These are phyloP conservation scores for Campoplex capitator DNA, from an alignment of 2,888 invertebrate genomes.

Conservation along the genomic window DNA sequence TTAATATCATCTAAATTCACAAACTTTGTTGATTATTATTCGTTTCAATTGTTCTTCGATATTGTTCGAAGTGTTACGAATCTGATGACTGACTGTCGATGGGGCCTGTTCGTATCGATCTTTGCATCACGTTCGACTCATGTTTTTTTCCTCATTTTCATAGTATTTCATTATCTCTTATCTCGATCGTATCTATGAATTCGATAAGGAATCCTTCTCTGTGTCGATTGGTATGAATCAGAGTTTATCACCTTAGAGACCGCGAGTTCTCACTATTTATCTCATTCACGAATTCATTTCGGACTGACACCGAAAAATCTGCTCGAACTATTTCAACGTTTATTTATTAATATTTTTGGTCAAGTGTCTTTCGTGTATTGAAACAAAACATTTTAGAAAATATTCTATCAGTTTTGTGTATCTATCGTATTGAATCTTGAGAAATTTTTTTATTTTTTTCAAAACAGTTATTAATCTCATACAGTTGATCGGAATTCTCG, in stretches of 20 bases:
- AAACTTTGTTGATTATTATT: not conserved
- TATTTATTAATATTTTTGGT: not conserved
- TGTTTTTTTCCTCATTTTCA: slow-evolving; percentile 21
- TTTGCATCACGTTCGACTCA: slow-evolving; percentile 28
- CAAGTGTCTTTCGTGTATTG: not conserved
- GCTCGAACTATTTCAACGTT: not conserved
- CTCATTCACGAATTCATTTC: not conserved
- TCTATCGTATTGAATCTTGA: too few species aligned
- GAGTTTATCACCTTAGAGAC: not conserved
- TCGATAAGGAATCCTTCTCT: slow-evolving; percentile 1
- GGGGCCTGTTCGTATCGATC: slow-evolving; percentile 32
- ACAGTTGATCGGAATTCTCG: too few species aligned
- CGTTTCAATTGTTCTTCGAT: not conserved
- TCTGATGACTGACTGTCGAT: not conserved
- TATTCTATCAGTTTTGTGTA: too few species aligned
- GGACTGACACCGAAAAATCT: not conserved
- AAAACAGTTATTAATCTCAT: too few species aligned
- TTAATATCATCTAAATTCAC: not conserved
- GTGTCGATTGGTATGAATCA: not conserved
- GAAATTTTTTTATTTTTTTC: too few species aligned
- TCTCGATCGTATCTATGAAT: slow-evolving; percentile 35
- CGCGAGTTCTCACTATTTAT: not conserved
- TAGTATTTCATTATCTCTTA: slow-evolving; percentile 40
- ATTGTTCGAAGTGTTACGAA: slow-evolving; percentile 11
- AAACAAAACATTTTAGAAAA: not conserved